Conservation (phyloP, 2,888 invertebrate genomes). For the Coenonympha glycerion region DNA sequence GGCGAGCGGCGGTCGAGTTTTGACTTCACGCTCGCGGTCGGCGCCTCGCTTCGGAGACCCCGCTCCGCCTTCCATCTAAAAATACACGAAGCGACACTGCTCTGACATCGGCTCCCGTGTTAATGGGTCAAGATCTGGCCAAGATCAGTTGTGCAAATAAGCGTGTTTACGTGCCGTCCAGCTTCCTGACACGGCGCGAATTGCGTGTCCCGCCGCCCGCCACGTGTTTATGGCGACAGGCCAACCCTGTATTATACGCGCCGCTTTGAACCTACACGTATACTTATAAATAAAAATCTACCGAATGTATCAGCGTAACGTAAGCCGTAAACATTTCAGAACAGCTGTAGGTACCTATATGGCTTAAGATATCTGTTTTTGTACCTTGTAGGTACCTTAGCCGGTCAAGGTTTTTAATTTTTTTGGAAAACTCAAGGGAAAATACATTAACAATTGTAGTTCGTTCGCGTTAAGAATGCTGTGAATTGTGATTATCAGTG, state of each 20-base stretch:
- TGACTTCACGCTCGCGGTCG: conserved; percentile 33
- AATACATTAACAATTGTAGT: too few species aligned
- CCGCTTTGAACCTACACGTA: conserved; percentile 23
- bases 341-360: too few species aligned
- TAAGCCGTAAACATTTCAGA: too few species aligned
- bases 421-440: too few species aligned
- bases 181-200: conserved; percentile 53
- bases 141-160: conserved; percentile 69
- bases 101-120: conserved; percentile 65
- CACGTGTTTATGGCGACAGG: conserved; percentile 47
- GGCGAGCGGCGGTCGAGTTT: conserved; percentile 38
- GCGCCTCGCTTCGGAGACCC: conserved; percentile 46
- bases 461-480: too few species aligned
- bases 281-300: conserved; percentile 12
- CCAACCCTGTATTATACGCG: conserved; percentile 36
- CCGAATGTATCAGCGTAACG: too few species aligned
- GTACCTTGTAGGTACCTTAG: too few species aligned
- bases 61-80: conserved; percentile 58
- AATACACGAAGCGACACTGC: conserved; percentile 70
- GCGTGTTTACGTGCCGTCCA: conserved; percentile 58
- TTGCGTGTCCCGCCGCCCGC: too few species aligned
- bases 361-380: too few species aligned
- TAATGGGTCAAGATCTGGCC: conserved; percentile 76
- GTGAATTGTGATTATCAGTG: too few species aligned
- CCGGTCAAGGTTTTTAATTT: too few species aligned